phyloP scores from a whole-genome alignment of 1,140 invertebrate genomes.

The Papilio helenus region DNA sequence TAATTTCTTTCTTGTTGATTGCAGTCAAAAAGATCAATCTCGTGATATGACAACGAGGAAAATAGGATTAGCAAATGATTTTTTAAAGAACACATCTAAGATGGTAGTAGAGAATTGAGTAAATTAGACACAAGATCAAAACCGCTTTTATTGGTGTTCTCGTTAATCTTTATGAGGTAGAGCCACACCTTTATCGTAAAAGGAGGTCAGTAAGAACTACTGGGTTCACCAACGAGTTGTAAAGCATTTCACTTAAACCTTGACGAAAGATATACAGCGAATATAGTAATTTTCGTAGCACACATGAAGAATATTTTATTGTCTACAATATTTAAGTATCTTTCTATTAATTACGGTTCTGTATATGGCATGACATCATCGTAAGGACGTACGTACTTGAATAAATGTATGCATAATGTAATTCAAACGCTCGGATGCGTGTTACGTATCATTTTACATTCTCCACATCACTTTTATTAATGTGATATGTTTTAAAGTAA shows the following conservation, averaged over 20 bases:
- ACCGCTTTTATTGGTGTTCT: neutral
- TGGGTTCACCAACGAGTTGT: neutral
- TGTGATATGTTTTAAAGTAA: neutral
- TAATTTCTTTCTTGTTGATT: neutral
- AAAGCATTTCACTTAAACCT: neutral
- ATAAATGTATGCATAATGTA: slow-evolving; percentile 2
- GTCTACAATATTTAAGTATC: neutral
- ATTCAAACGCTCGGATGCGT: slow-evolving; percentile 14
- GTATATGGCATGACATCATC: slow-evolving; percentile 6
- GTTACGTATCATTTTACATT: slow-evolving; percentile 8
- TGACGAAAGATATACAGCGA: neutral
- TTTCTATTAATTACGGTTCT: neutral
- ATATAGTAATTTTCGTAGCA: neutral
- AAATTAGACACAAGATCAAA: slow-evolving; percentile 4
- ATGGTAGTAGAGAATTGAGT: neutral
- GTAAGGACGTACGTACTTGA: slow-evolving; percentile 6
- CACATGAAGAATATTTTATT: neutral
- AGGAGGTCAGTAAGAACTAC: slow-evolving; percentile 6
- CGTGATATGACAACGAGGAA: no score
- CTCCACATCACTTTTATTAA: neutral
- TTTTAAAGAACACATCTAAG: neutral
- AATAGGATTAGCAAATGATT: neutral
- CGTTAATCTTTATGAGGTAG: neutral
- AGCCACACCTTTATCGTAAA: neutral
- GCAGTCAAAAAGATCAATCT: no score